Evolutionary conservation across 2,113 vertebrate species (phyloP), one percentile per base, ranked within the genome.

Genomic region (Ophthalmolycus amberensis): DNA sequence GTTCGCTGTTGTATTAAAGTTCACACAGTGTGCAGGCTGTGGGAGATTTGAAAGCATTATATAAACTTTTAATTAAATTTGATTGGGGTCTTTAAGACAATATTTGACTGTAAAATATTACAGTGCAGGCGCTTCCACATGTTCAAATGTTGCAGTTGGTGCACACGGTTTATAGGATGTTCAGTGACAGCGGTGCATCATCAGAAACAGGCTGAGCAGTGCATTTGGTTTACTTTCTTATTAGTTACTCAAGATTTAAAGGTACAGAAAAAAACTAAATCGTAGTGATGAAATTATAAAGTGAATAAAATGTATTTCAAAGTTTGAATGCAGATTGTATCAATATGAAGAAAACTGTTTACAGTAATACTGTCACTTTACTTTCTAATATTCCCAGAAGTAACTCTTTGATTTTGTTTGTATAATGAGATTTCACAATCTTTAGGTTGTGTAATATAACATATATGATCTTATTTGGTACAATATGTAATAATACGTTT

Each of bases 401-500:
- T 29, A 32, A 54, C 14, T 27, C n/a, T 22, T 22, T n/a, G 8
- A 29, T 72, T 59, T 37, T 9, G 11, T 40, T 27, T 70, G 4
- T 76, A 11, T 46, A 46, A 69, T 69, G 4, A n/a, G 16, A 67
- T 64, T 15, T 52, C 1, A 69, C 38, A 60, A 4, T 44, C 25
- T 62, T 32, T 14, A 62, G 16, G 8, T 8, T 6, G 38, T 70
- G 46, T 67, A 38, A 32, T 63, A 56, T 18, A 25, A 42, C 34
- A 37, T 34, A 34, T 6, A 44, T 50, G 9, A 50, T 75, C 37
- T 44, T 27, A 60, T 71, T 56, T 71, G 59, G 40, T 63, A 52
- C 38, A 52, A 34, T 59, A 59, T 66, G 10, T 42, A 29, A 58
- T 16, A 58, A 34, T 46, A 69, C 8, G 69, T 85, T 63, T 77